Conservation (phyloP, 2,113 vertebrate species). For the Lophius piscatorius region DNA sequence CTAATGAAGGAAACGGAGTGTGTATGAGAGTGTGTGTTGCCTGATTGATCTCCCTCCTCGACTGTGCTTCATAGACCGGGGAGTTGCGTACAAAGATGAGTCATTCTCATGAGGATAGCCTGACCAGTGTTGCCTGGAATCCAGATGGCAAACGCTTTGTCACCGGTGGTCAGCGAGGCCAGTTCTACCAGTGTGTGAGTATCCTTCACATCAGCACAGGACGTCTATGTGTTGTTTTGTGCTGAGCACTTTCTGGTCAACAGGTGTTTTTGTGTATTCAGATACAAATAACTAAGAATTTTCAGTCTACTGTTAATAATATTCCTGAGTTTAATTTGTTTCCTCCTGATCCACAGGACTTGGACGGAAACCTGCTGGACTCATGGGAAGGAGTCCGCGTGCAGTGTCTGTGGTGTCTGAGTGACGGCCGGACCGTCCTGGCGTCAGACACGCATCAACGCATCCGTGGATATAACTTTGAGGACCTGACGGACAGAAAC, state of each 20-base stretch:
- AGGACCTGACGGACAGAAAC: conserved; percentile 99
- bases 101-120: conserved; percentile 98
- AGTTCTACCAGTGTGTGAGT: conserved; percentile 99
- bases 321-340: too few relatives aligned
- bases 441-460: conserved; percentile 98
- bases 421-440: conserved; percentile 95
- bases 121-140: conserved; percentile 99
- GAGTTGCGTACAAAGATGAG: conserved; percentile 99
- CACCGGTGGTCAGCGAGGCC: conserved; percentile 95
- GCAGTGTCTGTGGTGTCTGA: conserved; percentile 98
- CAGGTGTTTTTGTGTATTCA: too few relatives aligned
- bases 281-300: too few relatives aligned
- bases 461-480: conserved; percentile 98
- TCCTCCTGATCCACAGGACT: too few relatives aligned
- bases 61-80: conserved; percentile 85
- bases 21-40: not conserved
- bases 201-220: not conserved
- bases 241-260: too few relatives aligned
- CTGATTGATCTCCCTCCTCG: conserved; percentile 3
- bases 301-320: too few relatives aligned
- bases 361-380: conserved; percentile 97
- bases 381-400: conserved; percentile 99
- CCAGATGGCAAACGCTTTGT: conserved; percentile 98
- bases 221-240: too few relatives aligned
- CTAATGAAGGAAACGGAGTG: too few relatives aligned